Evolutionary conservation across 2,797 vertebrate species (phyloP), one percentile per base, ranked within the genome.

Genomic region (Muscicapa striata): DNA sequence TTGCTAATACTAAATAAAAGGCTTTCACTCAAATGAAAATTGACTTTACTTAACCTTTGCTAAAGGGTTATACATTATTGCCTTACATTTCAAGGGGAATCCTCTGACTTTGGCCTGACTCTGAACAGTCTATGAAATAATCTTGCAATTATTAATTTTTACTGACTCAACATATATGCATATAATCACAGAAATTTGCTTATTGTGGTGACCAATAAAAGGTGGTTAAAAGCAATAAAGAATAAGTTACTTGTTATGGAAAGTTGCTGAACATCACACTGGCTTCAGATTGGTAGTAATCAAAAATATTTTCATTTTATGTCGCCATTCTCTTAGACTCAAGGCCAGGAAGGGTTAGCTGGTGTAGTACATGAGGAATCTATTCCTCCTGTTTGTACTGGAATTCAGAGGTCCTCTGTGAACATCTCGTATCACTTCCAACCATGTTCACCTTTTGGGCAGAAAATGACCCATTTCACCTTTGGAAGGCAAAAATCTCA

Each of bases 1-100:
- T 85, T 66, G 73, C 70, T 93, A 84, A 79, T 89, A 59, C 54
- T 73, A 96, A 97, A 92, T 80, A 94, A 97, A 97, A 90, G 32
- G 45, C 41, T 96, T 93, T 94, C 75, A 63, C 69, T 62, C 70
- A 93, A 81, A 93, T 82, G 80, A 95, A 93, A 96, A 69, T 73
- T 84, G 83, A 52, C 63, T 82, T 95, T 96, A 30, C 55, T 84
- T 96, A 93, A 94, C 66, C 73, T 77, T 94, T 90, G 64, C 26
- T 88, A 48, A 93, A 91, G 66, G 73, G 41, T 76, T 73, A 48
- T 59, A 34, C 36, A n/a, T 85, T 87, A 89, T 69, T 85, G 62
- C 69, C 84, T 93, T 78, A n/a, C 38, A 30, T 88, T 86, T 91
- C 40, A 58, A 73, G 70, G 24, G 23, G 36, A 93, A 90, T 94